Percentiles rank a stretch among this genome's conserved stretches.
phyloP scores from a whole-genome alignment of 2,888 invertebrate species.

The Pyrocoelia pectoralis region DNA sequence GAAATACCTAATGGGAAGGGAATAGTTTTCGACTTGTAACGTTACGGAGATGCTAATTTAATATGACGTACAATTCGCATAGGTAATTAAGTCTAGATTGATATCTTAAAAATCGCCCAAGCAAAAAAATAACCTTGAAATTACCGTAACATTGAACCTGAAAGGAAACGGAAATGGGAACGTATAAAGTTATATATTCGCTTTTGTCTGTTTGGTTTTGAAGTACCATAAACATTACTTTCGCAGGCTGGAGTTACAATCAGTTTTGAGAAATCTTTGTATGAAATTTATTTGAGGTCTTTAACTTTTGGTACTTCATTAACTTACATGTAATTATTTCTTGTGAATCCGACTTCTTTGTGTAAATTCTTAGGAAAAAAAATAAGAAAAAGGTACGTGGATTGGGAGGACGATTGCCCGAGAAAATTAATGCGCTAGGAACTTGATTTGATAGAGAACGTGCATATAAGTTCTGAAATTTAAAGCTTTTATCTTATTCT shows the following conservation, averaged over 20 bases:
- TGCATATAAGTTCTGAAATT: too few species aligned
- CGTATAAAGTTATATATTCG: slow-evolving; percentile 10
- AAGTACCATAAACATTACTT: not conserved
- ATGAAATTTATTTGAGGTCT: not conserved
- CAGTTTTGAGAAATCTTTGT: slow-evolving; percentile 1
- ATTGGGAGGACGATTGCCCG: too few species aligned
- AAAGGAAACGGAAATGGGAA: slow-evolving; percentile 29
- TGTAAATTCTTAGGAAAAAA: not conserved
- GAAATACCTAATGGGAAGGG: too few species aligned
- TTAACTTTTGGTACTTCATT: not conserved
- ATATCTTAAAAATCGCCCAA: slow-evolving; percentile 25
- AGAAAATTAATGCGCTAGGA: too few species aligned
- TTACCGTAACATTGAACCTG: slow-evolving; percentile 30
- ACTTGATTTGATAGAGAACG: too few species aligned
- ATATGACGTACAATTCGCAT: slow-evolving; percentile 3
- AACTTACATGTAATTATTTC: not conserved
- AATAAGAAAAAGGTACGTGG: too few species aligned
- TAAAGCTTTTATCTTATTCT: too few species aligned
- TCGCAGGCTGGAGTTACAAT: not conserved
- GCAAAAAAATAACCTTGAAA: slow-evolving; percentile 28
- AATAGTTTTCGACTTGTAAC: too few species aligned
- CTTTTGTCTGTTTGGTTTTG: slow-evolving; percentile 16
- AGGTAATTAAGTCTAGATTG: slow-evolving; percentile 22
- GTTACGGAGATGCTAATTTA: too few species aligned
- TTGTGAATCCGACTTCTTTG: not conserved